Conservation (phyloP, 2,113 vertebrate species). For the Fregetta grallaria region DNA sequence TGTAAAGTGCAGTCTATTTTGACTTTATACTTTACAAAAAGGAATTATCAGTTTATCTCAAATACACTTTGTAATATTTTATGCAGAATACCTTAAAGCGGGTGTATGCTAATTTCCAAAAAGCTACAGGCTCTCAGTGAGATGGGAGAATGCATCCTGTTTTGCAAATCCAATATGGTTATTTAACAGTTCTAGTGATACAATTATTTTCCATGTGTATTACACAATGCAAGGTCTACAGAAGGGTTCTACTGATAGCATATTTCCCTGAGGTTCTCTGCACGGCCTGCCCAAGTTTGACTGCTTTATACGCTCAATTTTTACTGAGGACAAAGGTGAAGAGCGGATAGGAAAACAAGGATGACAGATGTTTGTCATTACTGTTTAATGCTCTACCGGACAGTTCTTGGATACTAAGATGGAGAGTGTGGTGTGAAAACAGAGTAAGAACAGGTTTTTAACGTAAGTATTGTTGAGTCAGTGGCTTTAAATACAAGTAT, state of each 20-base stretch:
- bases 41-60: conserved; percentile 27
- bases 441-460: background rate
- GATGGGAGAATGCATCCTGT: background rate
- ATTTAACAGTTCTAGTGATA: conserved; percentile 47
- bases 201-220: conserved; percentile 29
- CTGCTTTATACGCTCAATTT: background rate
- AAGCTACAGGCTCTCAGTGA: background rate
- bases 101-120: conserved; percentile 15
- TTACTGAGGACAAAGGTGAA: conserved; percentile 7
- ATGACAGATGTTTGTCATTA: conserved; percentile 9
- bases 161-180: conserved; percentile 41
- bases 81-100: conserved; percentile 13
- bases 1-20: conserved; percentile 5
- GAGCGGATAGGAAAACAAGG: background rate
- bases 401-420: background rate
- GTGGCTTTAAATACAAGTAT: background rate
- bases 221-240: conserved; percentile 7
- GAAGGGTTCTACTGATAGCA: conserved; percentile 32
- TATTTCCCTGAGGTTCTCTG: conserved; percentile 47
- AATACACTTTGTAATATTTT: conserved; percentile 3
- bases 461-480: background rate
- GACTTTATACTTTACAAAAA: conserved; percentile 33
- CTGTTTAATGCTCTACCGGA: background rate
- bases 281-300: background rate
- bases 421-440: background rate